Base-by-base conservation (phyloP, 2,113 vertebrate genomes). In the Phrynosoma platyrhinos region DNA sequence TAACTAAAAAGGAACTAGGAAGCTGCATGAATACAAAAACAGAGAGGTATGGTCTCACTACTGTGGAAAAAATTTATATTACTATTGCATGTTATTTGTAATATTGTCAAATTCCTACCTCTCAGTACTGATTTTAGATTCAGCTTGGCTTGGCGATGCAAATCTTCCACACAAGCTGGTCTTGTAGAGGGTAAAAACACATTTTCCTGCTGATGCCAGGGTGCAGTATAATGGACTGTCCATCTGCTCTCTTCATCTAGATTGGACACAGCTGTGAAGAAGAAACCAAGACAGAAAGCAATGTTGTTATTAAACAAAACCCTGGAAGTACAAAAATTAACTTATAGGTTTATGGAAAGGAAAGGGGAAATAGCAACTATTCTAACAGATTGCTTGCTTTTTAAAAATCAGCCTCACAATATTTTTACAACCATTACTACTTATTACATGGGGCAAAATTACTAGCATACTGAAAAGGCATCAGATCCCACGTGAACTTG, bases 141-240 rank as follows among this genome's bases (percentile, higher is more conserved):
- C 95, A 99, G 96, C 94, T 99, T 99, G 94, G 99, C 98, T 94
- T 99, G 98, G 9, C 97, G 98, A 94, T 99, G 99, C 90, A 99
- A 96, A 94, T 99, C 98, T 77, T 99, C 98, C 85, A 99, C 98
- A 3, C 98, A 99, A 40, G 98, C 95, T 0, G 99, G 98, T 93
- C 99, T 97, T 32, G 96, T 97, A 82, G 97, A 93, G 0, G 98
- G 98, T 69, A 99, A 94, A 94, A 99, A 99, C 64, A 99, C 98
- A 64, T 99, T 99, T 93, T 99, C 98, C 95, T 99, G 98, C 95
- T 99, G 98, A 92, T 99, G 98, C 98, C 98, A 99, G 0, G 98
- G 98, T 9, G 98, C 98, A 0, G 97, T 98, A 94, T 99, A 99
- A 93, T 99, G 99, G 79, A 99, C 99, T 0, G 98, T 98, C 99